Evolutionary conservation across 1,140 invertebrate genomes (phyloP).

Genomic region (Ooceraea biroi): DNA sequence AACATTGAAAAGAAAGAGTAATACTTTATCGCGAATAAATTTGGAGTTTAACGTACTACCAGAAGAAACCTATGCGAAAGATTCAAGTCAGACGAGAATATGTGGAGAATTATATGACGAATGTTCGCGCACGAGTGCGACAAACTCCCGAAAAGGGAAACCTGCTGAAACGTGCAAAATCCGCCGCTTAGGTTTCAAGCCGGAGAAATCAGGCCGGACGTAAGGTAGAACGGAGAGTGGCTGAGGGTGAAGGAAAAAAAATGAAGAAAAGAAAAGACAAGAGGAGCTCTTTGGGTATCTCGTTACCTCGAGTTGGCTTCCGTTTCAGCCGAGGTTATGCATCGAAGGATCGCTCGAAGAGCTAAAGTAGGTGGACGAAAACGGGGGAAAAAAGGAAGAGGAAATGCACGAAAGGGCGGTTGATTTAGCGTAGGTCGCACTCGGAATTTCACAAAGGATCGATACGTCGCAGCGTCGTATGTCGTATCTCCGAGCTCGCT

Average conservation of each 20-base stretch:
- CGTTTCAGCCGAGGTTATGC: slow-evolving; percentile 62
- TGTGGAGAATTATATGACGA: background rate
- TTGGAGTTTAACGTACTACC: background rate
- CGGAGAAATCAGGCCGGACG: slow-evolving; percentile 33
- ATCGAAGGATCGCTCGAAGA: slow-evolving; percentile 47
- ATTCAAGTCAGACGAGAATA: slow-evolving; percentile 11
- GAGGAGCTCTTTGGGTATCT: slow-evolving; percentile 66
- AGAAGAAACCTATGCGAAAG: background rate
- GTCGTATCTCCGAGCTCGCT: background rate
- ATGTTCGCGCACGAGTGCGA: background rate
- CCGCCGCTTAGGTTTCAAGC: slow-evolving; percentile 54
- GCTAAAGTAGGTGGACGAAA: background rate
- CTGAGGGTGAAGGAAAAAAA: slow-evolving; percentile 32
- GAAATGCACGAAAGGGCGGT: slow-evolving; percentile 45
- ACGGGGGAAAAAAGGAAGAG: slow-evolving; percentile 49
- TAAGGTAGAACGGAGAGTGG: background rate
- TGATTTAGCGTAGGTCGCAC: slow-evolving; percentile 76
- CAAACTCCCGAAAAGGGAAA: slow-evolving; percentile 49
- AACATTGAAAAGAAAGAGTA: background rate
- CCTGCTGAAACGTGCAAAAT: slow-evolving; percentile 62
- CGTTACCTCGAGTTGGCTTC: slow-evolving; percentile 63
- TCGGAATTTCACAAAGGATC: slow-evolving; percentile 68
- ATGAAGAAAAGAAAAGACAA: slow-evolving; percentile 14
- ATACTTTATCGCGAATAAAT: background rate
- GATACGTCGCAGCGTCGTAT: slow-evolving; percentile 56